Conservation (phyloP, 2,797 vertebrate genomes). For the Acipenser oxyrinchus region DNA sequence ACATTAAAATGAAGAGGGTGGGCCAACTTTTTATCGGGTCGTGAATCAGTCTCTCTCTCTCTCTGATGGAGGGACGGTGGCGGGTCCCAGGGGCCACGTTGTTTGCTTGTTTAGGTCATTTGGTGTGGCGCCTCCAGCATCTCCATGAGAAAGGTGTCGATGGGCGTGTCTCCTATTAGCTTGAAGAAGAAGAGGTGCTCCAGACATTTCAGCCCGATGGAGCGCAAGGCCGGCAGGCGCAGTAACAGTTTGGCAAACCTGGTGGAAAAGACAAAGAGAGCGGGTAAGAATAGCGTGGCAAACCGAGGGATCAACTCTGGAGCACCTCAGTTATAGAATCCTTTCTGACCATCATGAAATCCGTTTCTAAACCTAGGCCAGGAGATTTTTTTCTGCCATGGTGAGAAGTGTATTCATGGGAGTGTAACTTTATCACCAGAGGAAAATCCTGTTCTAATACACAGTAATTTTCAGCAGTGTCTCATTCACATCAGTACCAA, state of each 20-base stretch:
- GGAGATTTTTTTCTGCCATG: too few species aligned
- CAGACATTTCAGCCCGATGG: constrained; percentile 96
- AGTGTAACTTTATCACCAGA: too few species aligned
- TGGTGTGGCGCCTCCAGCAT: constrained; percentile 98
- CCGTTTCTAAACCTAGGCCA: too few species aligned
- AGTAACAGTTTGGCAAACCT: constrained; percentile 95
- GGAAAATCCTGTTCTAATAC: too few species aligned
- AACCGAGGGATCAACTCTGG: too few species aligned
- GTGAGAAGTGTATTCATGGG: too few species aligned
- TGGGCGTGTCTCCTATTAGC: constrained; percentile 96
- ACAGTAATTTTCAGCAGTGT: too few species aligned
- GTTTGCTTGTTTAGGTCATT: constrained; percentile 74
- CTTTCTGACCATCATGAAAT: too few species aligned
- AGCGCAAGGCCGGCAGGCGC: constrained; percentile 88
- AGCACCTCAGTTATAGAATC: too few species aligned
- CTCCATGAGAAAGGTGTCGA: constrained; percentile 99
- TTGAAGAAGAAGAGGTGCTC: constrained; percentile 99
- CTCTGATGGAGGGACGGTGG: constrained; percentile 20
- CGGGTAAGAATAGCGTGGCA: too few species aligned
- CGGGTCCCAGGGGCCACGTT: constrained; percentile 14
- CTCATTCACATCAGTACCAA: too few species aligned
- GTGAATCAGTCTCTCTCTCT: constrained; percentile 33
- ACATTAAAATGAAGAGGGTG: too few species aligned
- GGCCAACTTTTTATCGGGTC: constrained; percentile 26
- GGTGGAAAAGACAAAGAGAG: constrained; percentile 16